Base-by-base conservation (phyloP, 2,113 vertebrate species). In the Sialia sialis region DNA sequence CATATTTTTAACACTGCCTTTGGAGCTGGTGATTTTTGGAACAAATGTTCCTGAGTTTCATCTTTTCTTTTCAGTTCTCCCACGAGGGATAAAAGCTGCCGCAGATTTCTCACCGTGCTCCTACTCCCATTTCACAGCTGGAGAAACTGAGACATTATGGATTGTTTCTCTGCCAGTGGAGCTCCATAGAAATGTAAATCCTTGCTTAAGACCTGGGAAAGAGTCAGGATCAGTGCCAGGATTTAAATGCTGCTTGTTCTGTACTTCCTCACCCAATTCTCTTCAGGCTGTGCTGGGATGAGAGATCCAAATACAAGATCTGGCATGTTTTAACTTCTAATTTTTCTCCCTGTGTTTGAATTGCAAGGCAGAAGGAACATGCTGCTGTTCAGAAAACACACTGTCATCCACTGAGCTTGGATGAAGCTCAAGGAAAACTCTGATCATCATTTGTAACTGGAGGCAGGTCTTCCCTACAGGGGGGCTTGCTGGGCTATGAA, bases 121-220 rank as follows among this genome's bases (percentile, higher is more conserved):
- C 49, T 56, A 32, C 77, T 49, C 70, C 58, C 32, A 14, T 87
- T 85, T 91, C 89, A 82, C 91, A 91, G 62, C 87, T 94, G 89
- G 70, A 63, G 70, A 87, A 91, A 81, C 54, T 6, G 77, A 94
- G 77, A 89, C 38, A 3, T 83, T 59, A 21, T 21, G 43, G 75
- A 69, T 91, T 93, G 78, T 89, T 95, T 67, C 29, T 38, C 44
- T 93, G 84, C 51, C 63, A 82, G 29, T 39, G 21, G 59, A 80
- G 58, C 77, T 94, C 84, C 78, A 69, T 11, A 91, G 79, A 91
- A 80, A 93, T 95, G 93, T 89, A 91, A 93, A 95, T 93, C 51
- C 43, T 89, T 52, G 46, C 63, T 41, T 83, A 73, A 95, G 49
- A 85, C 81, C 81, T 7, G 26, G 54, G 62, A 68, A 77, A 76